Percentiles rank a stretch among this genome's conserved stretches.
Conservation (phyloP, 2,113 vertebrate genomes). For the Patagioenas fasciata region DNA sequence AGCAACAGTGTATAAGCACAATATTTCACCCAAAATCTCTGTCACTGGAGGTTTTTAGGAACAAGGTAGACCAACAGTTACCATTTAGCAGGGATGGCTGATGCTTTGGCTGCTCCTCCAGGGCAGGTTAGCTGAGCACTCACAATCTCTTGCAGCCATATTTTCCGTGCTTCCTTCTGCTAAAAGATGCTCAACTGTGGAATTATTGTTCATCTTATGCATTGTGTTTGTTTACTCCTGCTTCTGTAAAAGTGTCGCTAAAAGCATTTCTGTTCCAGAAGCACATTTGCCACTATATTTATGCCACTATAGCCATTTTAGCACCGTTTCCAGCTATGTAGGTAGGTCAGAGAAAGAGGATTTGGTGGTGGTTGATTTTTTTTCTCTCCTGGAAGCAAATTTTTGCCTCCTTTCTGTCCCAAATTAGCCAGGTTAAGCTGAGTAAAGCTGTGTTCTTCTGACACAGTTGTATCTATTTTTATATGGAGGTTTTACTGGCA, state of each 20-base stretch:
- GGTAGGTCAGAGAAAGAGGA: not conserved
- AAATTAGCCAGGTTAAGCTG: not conserved
- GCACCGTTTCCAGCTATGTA: not conserved
- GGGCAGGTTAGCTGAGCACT: not conserved
- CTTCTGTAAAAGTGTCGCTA: not conserved
- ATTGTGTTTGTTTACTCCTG: not conserved
- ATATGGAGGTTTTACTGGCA: not conserved
- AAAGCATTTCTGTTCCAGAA: not conserved
- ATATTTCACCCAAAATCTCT: not conserved
- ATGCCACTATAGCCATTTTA: not conserved
- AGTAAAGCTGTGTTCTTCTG: not conserved
- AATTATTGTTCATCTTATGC: not conserved
- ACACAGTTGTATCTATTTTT: conserved; percentile 9
- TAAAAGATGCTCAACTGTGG: not conserved
- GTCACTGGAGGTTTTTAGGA: not conserved
- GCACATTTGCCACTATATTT: not conserved
- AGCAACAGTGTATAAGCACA: not conserved
- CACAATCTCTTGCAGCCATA: not conserved
- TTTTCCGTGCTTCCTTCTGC: not conserved
- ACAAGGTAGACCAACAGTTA: not conserved
- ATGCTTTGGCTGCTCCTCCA: not conserved
- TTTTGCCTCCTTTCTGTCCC: not conserved
- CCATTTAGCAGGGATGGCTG: not conserved
- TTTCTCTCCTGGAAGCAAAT: not conserved
- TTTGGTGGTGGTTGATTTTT: not conserved